These are phyloP conservation scores for Danio albolineatus DNA, from an alignment of 2,797 vertebrate species.

Conservation along the genomic window DNA sequence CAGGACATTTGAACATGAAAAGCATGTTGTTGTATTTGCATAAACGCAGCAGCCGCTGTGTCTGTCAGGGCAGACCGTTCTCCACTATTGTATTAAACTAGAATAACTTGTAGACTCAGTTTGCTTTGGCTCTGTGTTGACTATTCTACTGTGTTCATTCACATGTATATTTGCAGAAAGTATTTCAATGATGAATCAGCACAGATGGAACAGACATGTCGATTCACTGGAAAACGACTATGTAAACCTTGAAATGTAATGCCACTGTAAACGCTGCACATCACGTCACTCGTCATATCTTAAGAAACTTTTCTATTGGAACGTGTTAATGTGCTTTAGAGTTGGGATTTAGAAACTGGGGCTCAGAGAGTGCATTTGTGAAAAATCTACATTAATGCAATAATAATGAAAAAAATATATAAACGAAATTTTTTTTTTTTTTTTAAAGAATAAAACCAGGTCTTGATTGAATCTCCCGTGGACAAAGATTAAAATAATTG, in stretches of 20 bases:
- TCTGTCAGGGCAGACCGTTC: neutral
- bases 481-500: no score
- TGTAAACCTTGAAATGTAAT: neutral
- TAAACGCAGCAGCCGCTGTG: neutral
- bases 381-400: neutral
- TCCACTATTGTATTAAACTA: slow-evolving; percentile 44
- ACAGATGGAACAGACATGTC: neutral
- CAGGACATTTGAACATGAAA: slow-evolving; percentile 26
- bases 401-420: no score
- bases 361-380: neutral
- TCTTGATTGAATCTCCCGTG: no score
- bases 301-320: neutral
- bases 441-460: no score
- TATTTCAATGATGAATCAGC: neutral
- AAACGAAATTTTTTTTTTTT: no score
- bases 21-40: slow-evolving; percentile 32
- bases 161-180: slow-evolving; percentile 9
- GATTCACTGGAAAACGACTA: neutral
- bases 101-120: slow-evolving; percentile 43
- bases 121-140: slow-evolving; percentile 26
- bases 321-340: neutral
- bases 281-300: neutral
- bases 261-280: neutral
- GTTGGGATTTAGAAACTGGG: neutral
- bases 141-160: neutral